Evolutionary conservation across 2,888 invertebrate species (phyloP).

Genomic region (Scrobipalpa atriplicella): DNA sequence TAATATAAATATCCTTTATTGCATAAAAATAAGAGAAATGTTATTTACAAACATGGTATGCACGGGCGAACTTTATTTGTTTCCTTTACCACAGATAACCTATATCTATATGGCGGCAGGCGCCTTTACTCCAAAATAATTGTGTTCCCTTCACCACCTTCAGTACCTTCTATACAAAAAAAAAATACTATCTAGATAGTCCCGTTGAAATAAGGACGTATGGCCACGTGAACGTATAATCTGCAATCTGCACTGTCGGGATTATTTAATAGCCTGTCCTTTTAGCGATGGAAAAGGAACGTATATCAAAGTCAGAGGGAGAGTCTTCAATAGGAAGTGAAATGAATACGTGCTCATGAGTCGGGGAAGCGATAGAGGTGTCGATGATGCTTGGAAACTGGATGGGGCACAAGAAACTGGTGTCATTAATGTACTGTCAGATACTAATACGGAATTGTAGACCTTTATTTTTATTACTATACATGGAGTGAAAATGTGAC

Average conservation of each 20-base stretch:
- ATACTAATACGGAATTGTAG: background rate
- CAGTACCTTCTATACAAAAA: too few relatives aligned
- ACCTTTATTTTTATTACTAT: background rate
- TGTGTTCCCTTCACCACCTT: too few relatives aligned
- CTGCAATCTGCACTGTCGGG: background rate
- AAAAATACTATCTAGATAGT: background rate
- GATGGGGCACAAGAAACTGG: constrained; percentile 17
- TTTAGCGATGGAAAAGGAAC: constrained; percentile 60
- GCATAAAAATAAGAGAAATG: too few relatives aligned
- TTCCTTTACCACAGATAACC: too few relatives aligned
- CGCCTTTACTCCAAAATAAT: too few relatives aligned
- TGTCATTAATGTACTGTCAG: background rate
- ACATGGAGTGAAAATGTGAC: too few relatives aligned
- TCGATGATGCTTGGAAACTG: constrained; percentile 18
- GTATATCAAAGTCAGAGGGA: constrained; percentile 62
- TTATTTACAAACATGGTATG: too few relatives aligned
- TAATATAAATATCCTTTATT: too few relatives aligned
- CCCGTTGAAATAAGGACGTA: background rate
- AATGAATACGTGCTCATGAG: constrained; percentile 56
- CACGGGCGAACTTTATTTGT: too few relatives aligned
- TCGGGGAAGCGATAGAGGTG: constrained; percentile 50
- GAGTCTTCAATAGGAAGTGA: constrained; percentile 62
- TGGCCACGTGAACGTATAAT: constrained; percentile 4
- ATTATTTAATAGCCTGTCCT: constrained; percentile 42
- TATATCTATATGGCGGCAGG: too few relatives aligned